phyloP scores from a whole-genome alignment of 2,113 vertebrate genomes.

The Petaurus breviceps region DNA sequence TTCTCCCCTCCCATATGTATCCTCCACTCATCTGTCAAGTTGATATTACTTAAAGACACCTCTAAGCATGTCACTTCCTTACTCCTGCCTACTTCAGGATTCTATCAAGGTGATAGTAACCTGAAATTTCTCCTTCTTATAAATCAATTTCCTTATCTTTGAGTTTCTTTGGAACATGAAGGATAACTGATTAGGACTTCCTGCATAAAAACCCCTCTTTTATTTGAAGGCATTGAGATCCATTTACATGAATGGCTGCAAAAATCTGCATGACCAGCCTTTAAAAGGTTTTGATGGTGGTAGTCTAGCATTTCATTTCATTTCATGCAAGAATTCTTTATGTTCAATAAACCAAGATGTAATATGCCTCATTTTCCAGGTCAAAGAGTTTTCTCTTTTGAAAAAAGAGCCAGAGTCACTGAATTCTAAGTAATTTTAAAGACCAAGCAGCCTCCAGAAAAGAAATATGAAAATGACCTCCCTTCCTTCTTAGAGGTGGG shows the following conservation, averaged over 20 bases:
- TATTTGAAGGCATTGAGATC: not conserved
- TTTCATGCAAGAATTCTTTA: not conserved
- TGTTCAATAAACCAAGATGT: not conserved
- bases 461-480: not conserved
- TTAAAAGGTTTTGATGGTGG: not conserved
- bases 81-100: not conserved
- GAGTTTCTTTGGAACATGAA: not conserved
- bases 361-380: not conserved
- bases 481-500: not conserved
- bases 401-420: not conserved
- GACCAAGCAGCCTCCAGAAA: not conserved
- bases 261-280: not conserved
- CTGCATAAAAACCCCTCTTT: not conserved
- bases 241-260: not conserved
- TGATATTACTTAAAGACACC: not conserved
- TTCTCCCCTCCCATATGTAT: not conserved
- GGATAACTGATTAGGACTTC: not conserved
- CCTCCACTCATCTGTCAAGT: not conserved
- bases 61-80: not conserved
- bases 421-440: not conserved
- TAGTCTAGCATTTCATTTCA: not conserved
- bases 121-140: not conserved
- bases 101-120: not conserved
- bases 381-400: not conserved
- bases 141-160: not conserved